Base-by-base conservation (phyloP, 2,888 invertebrate genomes). In the Octodonta nipae region DNA sequence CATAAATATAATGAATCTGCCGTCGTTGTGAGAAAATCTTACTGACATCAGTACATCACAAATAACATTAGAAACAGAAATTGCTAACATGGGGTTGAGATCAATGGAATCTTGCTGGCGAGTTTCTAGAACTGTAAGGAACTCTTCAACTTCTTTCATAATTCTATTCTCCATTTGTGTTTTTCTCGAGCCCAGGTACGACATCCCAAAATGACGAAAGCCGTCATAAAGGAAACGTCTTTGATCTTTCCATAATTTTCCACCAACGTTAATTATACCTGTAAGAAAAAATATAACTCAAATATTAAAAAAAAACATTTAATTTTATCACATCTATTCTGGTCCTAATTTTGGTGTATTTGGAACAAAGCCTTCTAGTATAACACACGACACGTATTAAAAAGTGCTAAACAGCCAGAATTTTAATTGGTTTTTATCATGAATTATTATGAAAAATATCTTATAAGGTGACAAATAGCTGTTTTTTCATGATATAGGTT, bases 221-320 rank as follows among this genome's bases (percentile, higher is more conserved):
- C 84, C 81, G 46, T 84, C 82, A 56, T 88, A 87, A 31, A 89
- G 67, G 63, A 89, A 91, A 43, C 79, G 73, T 36, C 89, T 71
- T 58, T 91, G 88, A 50, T 80, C 85, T 60, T 86, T 87, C 91
- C 91, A 91, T 49, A 89, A 66, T 44, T 77, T 75, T 39, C 89
- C 89, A 45, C 83, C 83, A 49, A 84, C 81, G 61, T 91, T 89
- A 54, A 89, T 76, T 48, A 91, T 79, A 47, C 91, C 91, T 89
- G 68, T 30, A 62, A 55, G 14, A 27, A 39, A 37, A 33, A n/a
- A n/a, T n/a, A n/a, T n/a, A n/a, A n/a, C n/a, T n/a, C n/a, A n/a
- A n/a, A n/a, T n/a, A n/a, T n/a, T n/a, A n/a, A 26, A 2, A 16
- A 13, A 33, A 13, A 22, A 12, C 8, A 24, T 5, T 13, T 32